Evolutionary conservation across 2,113 vertebrate genomes (phyloP).

Genomic region (Megaceryle maxima): DNA sequence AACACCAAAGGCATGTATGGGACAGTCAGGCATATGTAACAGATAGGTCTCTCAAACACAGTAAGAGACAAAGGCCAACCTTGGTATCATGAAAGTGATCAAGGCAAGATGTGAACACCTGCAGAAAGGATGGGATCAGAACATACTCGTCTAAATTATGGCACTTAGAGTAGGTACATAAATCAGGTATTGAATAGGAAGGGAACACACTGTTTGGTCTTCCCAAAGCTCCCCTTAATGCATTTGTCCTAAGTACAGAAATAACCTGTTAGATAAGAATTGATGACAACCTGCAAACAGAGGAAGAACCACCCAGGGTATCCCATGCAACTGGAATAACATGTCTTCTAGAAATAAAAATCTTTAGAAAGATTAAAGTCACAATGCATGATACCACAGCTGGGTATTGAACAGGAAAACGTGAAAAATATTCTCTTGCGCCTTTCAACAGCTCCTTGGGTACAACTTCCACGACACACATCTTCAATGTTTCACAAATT

Average conservation of each 20-base stretch:
- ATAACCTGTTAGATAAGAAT: not conserved
- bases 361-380: no score
- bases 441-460: not conserved
- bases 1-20: fast-evolving
- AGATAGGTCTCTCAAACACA: no score
- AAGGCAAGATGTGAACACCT: not conserved
- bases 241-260: not conserved
- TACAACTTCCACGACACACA: fast-evolving
- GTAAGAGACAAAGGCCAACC: fast-evolving
- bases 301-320: no score
- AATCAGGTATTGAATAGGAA: not conserved
- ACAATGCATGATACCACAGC: fast-evolving
- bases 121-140: not conserved
- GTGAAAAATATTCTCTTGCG: no score
- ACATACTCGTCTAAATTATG: fast-evolving
- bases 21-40: not conserved
- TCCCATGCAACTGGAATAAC: no score
- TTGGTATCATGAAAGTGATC: fast-evolving
- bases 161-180: no score
- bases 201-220: not conserved
- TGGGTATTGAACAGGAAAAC: not conserved
- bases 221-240: not conserved
- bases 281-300: not conserved
- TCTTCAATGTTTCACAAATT: not conserved
- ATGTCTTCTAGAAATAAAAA: fast-evolving